Percentiles rank a stretch among this genome's conserved stretches.
These are phyloP conservation scores for Pholis gunnellus DNA, from an alignment of 2,113 vertebrate genomes.

Conservation along the genomic window DNA sequence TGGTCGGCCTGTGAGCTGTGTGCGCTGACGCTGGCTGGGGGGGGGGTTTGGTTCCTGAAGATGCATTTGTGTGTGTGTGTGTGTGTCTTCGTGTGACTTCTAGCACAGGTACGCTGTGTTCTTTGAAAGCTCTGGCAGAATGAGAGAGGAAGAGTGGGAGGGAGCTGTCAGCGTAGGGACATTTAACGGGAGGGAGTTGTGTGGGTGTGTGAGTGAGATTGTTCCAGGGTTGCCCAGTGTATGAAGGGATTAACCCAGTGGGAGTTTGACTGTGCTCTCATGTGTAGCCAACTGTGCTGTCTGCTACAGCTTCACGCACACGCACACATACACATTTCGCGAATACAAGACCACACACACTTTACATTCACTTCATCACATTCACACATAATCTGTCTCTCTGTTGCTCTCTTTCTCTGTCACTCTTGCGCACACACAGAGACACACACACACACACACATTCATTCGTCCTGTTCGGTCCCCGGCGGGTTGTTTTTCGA, in stretches of 20 bases:
- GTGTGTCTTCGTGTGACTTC: constrained; percentile 50
- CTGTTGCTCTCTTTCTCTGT: constrained; percentile 13
- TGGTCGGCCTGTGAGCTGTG: constrained; percentile 1
- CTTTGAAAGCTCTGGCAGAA: constrained; percentile 55
- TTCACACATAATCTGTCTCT: constrained; percentile 23
- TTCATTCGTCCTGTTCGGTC: not conserved
- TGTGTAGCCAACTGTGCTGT: constrained; percentile 68
- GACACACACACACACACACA: not conserved
- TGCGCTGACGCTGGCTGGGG: not conserved
- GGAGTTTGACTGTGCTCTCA: constrained; percentile 60
- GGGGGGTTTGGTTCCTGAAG: not conserved
- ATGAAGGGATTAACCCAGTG: constrained; percentile 64
- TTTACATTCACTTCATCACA: constrained; percentile 31
- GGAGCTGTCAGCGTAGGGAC: constrained; percentile 66
- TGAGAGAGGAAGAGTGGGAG: constrained; percentile 52
- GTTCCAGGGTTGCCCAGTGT: constrained; percentile 51
- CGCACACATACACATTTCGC: constrained; percentile 12
- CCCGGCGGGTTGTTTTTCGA: constrained; percentile 55
- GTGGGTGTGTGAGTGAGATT: constrained; percentile 35
- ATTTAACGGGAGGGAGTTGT: constrained; percentile 50
- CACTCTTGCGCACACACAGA: not conserved
- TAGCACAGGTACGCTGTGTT: constrained; percentile 68
- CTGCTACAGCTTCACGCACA: constrained; percentile 30
- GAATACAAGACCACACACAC: constrained; percentile 17
- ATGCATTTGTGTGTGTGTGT: constrained; percentile 30